Conservation (phyloP, 1,140 invertebrate species). For the Drosophila ironensis region DNA sequence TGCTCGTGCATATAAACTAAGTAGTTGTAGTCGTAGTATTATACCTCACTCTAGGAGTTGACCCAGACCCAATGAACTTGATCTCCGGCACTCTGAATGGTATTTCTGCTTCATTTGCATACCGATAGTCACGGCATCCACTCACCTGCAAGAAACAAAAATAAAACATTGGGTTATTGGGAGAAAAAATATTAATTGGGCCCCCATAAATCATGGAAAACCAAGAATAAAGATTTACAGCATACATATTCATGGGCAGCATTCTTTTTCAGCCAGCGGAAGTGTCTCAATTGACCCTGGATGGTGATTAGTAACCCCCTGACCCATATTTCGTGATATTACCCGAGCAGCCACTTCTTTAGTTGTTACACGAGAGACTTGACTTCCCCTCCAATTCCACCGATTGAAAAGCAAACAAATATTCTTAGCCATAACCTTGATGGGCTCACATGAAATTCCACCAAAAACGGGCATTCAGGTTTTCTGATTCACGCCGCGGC, state of each 20-base stretch:
- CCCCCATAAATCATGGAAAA: constrained; percentile 11
- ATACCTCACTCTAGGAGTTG: constrained; percentile 31
- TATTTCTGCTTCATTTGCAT: constrained; percentile 17
- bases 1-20: neutral
- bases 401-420: constrained; percentile 2
- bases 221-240: constrained; percentile 14
- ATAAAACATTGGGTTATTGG: neutral
- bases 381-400: constrained; percentile 2
- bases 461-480: neutral
- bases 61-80: constrained; percentile 78
- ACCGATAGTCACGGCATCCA: neutral
- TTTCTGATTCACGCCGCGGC: no score
- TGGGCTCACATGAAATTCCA: neutral
- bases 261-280: constrained; percentile 22
- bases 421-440: constrained; percentile 23
- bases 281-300: constrained; percentile 23
- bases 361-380: constrained; percentile 28
- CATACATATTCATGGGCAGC: constrained; percentile 9
- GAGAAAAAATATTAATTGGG: constrained; percentile 11
- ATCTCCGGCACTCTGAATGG: constrained; percentile 41
- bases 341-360: constrained; percentile 15
- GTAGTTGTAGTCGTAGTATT: no score
- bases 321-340: constrained; percentile 28
- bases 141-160: constrained; percentile 49
- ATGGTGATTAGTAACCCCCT: constrained; percentile 16